These are phyloP conservation scores for Myotis brandtii DNA, from an alignment of 2,113 vertebrate genomes.

Conservation along the genomic window DNA sequence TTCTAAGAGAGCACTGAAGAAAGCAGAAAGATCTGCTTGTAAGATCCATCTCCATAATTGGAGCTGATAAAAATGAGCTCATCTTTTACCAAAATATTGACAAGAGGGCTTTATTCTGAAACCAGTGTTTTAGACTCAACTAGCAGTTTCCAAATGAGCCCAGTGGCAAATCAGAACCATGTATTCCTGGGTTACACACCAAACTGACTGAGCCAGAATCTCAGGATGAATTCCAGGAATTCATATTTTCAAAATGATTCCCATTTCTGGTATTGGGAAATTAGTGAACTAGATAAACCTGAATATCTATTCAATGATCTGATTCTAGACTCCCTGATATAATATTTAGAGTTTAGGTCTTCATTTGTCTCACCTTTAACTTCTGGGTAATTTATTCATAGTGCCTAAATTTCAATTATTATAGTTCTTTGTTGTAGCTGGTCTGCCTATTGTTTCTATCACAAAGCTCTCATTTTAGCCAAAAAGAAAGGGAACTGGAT, in stretches of 20 bases:
- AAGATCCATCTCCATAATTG: neutral
- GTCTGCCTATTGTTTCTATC: neutral
- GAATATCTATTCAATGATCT: neutral
- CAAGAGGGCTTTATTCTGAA: neutral
- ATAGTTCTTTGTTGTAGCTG: neutral
- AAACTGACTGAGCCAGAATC: neutral
- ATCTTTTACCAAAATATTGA: neutral
- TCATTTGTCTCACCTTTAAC: neutral
- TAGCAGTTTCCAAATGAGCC: neutral
- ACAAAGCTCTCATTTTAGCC: neutral
- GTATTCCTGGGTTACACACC: neutral
- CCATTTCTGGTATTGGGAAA: neutral
- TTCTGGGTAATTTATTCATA: neutral
- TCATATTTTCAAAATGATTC: slow-evolving; percentile 19
- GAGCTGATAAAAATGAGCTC: neutral
- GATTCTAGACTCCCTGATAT: neutral
- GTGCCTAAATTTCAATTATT: slow-evolving; percentile 2
- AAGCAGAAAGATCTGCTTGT: neutral
- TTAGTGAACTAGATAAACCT: neutral
- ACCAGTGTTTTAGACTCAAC: neutral
- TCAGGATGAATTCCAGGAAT: neutral
- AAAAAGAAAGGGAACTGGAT: slow-evolving; percentile 2
- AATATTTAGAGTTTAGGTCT: slow-evolving; percentile 13
- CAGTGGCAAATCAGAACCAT: neutral
- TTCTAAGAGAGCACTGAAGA: neutral